These are phyloP conservation scores for Parthenolecanium corni DNA, from an alignment of 2,888 invertebrate species.

Conservation along the genomic window DNA sequence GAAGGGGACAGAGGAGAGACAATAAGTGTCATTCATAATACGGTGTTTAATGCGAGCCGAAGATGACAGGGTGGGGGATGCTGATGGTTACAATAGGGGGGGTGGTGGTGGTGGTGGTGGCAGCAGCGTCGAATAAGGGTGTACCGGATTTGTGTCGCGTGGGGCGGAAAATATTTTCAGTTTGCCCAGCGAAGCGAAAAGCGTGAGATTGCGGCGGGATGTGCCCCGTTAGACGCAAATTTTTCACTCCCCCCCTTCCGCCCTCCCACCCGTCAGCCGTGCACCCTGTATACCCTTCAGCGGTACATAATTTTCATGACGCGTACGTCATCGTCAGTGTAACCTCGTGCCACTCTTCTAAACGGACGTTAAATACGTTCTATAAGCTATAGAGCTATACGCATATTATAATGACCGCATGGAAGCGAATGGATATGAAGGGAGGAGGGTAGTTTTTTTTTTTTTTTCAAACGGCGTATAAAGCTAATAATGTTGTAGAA, in stretches of 20 bases:
- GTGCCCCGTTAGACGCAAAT: constrained; percentile 22
- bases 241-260: neutral
- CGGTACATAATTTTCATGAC: constrained; percentile 1
- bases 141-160: constrained; percentile 27
- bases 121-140: constrained; percentile 12
- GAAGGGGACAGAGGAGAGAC: constrained; percentile 22
- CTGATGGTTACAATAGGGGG: neutral
- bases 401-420: too few relatives aligned
- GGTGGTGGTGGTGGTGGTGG: too few relatives aligned
- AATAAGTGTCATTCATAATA: constrained; percentile 29
- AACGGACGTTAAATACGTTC: neutral
- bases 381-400: too few relatives aligned
- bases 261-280: neutral
- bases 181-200: constrained; percentile 28
- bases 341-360: too few relatives aligned
- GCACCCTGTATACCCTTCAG: neutral
- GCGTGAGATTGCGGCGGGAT: constrained; percentile 29
- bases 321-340: constrained; percentile 22
- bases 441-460: too few relatives aligned
- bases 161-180: constrained; percentile 29
- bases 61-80: neutral
- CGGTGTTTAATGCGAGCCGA: constrained; percentile 15
- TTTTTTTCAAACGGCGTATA: too few relatives aligned
- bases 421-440: too few relatives aligned
- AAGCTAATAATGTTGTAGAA: too few relatives aligned